These are phyloP conservation scores for Rhopalosiphum nymphaeae DNA, from an alignment of 2,888 invertebrate genomes.

Conservation along the genomic window DNA sequence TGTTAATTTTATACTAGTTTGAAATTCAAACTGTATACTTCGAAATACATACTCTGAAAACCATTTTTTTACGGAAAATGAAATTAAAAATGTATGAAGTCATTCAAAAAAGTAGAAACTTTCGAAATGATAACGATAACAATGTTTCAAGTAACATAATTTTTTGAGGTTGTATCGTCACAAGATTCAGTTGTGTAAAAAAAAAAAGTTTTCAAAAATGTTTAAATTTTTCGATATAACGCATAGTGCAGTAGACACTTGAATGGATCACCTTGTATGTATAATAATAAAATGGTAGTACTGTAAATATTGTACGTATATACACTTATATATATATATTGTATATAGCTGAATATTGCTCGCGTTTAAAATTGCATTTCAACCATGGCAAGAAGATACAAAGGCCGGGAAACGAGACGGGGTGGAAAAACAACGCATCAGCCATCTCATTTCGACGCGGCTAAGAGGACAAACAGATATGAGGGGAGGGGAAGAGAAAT, in stretches of 20 bases:
- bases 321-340: neutral
- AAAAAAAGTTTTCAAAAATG: neutral
- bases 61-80: neutral
- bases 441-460: neutral
- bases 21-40: neutral
- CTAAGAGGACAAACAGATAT: neutral
- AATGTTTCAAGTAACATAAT: neutral
- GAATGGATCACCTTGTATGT: neutral
- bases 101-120: neutral
- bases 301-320: neutral
- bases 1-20: neutral
- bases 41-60: neutral
- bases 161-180: neutral
- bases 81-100: neutral
- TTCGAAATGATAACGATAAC: neutral
- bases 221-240: neutral
- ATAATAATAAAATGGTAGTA: neutral
- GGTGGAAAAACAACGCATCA: neutral
- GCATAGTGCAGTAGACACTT: neutral
- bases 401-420: neutral
- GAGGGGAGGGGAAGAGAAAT: neutral
- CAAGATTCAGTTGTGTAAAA: neutral
- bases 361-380: conserved; percentile 40
- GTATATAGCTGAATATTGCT: neutral
- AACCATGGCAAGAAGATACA: neutral